Evolutionary conservation across 2,888 invertebrate species (phyloP).

Genomic region (Idaea dimidiata): DNA sequence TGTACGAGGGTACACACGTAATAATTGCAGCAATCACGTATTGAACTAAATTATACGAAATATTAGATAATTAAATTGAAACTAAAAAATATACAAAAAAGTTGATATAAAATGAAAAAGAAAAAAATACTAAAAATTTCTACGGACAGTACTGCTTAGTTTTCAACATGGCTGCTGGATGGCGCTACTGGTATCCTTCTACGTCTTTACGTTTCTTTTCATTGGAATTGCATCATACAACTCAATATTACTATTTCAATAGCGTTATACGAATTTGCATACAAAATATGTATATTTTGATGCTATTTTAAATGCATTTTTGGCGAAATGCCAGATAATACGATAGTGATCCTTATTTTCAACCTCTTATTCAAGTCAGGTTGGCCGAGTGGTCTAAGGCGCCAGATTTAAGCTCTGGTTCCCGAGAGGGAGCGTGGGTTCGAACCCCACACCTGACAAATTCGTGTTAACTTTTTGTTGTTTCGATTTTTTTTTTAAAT

Average conservation of each 20-base stretch:
- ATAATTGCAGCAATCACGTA: not conserved
- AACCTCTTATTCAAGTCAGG: slow-evolving; percentile 68
- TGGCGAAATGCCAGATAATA: slow-evolving; percentile 25
- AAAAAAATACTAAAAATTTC: not conserved
- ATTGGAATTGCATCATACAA: not conserved
- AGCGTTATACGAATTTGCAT: not conserved
- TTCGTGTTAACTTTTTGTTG: not conserved
- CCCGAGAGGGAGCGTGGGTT: slow-evolving; percentile 91
- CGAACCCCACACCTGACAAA: slow-evolving; percentile 89
- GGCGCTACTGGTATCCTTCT: not conserved
- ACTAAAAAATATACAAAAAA: not conserved
- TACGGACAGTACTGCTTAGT: not conserved
- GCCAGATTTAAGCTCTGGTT: slow-evolving; percentile 92
- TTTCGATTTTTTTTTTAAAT: not conserved
- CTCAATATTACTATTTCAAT: not conserved
- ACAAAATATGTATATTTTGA: not conserved
- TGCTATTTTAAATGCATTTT: not conserved
- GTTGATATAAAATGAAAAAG: not conserved
- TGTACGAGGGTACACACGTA: not conserved
- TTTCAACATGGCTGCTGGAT: not conserved
- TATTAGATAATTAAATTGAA: not conserved
- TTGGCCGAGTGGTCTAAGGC: slow-evolving; percentile 92
- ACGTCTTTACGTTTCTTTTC: not conserved
- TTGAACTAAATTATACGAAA: not conserved
- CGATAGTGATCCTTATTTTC: slow-evolving; percentile 29